Evolutionary conservation across 1,140 invertebrate species (phyloP).

Genomic region (Drosophila jambulina): DNA sequence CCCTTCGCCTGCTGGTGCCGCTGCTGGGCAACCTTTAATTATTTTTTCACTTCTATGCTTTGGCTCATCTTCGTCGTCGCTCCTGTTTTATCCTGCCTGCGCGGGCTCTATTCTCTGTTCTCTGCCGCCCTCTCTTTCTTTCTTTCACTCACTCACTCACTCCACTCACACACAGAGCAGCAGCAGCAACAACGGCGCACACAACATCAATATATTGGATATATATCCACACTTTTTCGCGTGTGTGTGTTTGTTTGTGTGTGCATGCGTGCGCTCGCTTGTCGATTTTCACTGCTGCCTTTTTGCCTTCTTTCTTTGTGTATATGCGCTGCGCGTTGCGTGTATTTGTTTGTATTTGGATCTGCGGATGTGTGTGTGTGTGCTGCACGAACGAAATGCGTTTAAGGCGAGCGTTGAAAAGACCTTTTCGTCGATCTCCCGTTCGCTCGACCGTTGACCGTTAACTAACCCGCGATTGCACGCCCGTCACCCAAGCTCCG

Average conservation of each 20-base stretch:
- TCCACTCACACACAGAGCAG: conserved; percentile 33
- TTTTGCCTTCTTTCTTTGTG: conserved; percentile 59
- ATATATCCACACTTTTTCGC: conserved; percentile 67
- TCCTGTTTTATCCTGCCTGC: conserved; percentile 71
- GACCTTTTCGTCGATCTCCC: conserved; percentile 37
- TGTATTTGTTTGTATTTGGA: conserved; percentile 34
- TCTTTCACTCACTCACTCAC: conserved; percentile 40
- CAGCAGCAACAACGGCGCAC: conserved; percentile 62
- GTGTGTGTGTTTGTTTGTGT: conserved; percentile 53
- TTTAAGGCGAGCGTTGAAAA: conserved; percentile 74
- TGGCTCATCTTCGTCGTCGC: conserved; percentile 69
- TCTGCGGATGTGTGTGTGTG: conserved; percentile 26
- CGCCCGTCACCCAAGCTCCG: conserved; percentile 47
- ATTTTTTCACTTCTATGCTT: conserved; percentile 74
- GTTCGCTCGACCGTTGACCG: conserved; percentile 17
- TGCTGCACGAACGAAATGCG: conserved; percentile 68
- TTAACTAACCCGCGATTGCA: conserved; percentile 53
- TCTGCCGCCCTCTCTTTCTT: conserved; percentile 39
- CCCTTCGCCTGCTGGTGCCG: conserved; percentile 21
- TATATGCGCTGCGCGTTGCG: conserved; percentile 53
- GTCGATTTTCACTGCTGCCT: conserved; percentile 59
- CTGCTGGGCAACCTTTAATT: conserved; percentile 67
- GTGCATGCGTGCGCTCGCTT: conserved; percentile 46
- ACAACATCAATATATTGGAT: conserved; percentile 74
- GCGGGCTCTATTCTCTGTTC: conserved; percentile 45